phyloP scores from a whole-genome alignment of 2,797 vertebrate species.

The Clamator glandarius region DNA sequence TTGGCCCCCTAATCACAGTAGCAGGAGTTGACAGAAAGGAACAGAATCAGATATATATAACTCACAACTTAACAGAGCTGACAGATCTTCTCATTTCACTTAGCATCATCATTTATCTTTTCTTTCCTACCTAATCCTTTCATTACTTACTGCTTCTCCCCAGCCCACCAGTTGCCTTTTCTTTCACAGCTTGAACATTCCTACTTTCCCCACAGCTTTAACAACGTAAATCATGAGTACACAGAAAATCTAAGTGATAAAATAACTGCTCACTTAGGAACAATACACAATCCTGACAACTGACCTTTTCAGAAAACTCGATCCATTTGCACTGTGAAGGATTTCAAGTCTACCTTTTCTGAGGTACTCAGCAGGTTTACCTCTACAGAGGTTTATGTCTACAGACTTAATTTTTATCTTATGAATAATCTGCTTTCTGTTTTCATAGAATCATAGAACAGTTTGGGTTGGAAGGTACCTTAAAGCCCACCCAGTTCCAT shows the following conservation, averaged over 20 bases:
- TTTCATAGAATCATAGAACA: background rate
- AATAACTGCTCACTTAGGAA: background rate
- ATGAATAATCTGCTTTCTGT: background rate
- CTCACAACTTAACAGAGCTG: background rate
- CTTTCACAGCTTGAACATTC: background rate
- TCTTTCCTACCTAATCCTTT: background rate
- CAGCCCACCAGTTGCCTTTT: background rate
- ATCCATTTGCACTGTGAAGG: background rate
- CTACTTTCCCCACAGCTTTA: background rate
- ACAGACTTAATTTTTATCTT: background rate
- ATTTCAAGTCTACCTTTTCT: background rate
- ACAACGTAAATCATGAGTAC: background rate
- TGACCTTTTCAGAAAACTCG: background rate
- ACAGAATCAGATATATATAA: rapidly evolving
- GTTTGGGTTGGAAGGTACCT: too few relatives aligned
- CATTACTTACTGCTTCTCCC: background rate
- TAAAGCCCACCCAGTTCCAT: too few relatives aligned
- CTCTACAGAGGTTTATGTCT: background rate
- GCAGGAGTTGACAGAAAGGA: background rate
- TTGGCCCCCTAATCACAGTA: background rate
- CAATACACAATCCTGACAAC: background rate
- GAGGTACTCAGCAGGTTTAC: background rate
- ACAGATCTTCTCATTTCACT: background rate
- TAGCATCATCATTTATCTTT: background rate
- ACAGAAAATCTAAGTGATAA: background rate